A percentile compares a stretch with the other conserved stretches of the same genome.
phyloP scores from a whole-genome alignment of 2,113 vertebrate genomes.

The Fukomys damarensis region DNA sequence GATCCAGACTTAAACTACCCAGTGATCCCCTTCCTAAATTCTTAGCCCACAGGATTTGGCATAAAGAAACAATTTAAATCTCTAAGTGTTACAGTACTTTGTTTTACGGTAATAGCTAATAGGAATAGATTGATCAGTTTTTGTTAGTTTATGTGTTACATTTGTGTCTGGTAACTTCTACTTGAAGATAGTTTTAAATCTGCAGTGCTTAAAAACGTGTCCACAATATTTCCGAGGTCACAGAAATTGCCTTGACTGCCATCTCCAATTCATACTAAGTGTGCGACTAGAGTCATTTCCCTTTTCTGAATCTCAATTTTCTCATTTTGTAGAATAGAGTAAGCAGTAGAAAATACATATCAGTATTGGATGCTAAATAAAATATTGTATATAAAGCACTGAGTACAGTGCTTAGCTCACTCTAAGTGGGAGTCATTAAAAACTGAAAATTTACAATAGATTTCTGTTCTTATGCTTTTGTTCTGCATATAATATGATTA shows the following conservation, averaged over 20 bases:
- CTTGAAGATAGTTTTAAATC: neutral
- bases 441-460: neutral
- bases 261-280: neutral
- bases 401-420: neutral
- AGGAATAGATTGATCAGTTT: neutral
- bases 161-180: neutral
- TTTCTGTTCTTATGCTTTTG: neutral
- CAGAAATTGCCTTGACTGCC: neutral
- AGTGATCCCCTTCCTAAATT: neutral
- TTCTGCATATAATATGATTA: neutral
- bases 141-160: neutral
- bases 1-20: neutral
- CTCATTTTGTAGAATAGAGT: neutral
- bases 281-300: neutral
- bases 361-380: neutral
- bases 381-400: neutral
- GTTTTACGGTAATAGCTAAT: neutral
- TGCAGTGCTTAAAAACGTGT: neutral
- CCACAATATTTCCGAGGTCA: neutral
- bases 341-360: neutral
- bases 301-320: neutral
- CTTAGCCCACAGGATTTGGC: neutral
- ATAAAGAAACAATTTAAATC: neutral
- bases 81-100: neutral
- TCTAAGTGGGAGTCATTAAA: neutral